phyloP scores from a whole-genome alignment of 2,797 vertebrate genomes.

The Hemitrygon akajei region DNA sequence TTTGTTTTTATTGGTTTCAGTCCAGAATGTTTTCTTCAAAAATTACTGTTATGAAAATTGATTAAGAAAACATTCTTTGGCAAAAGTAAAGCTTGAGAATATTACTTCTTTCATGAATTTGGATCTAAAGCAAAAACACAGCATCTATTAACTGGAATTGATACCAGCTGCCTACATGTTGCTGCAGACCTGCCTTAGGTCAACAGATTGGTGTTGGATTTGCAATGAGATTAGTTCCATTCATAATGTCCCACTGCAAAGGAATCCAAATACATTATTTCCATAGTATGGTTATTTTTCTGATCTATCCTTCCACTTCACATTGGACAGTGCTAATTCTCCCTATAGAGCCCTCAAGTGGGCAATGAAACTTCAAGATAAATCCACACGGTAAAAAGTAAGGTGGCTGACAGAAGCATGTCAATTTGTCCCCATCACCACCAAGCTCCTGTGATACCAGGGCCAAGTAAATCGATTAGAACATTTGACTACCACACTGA shows the following conservation, averaged over 20 bases:
- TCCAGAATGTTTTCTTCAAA: slow-evolving; percentile 7
- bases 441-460: not conserved
- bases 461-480: not conserved
- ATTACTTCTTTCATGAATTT: slow-evolving; percentile 14
- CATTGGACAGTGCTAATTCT: not conserved
- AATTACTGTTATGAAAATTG: slow-evolving; percentile 26
- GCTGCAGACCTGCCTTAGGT: slow-evolving; percentile 3
- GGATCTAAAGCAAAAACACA: not conserved
- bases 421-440: not conserved
- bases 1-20: not conserved
- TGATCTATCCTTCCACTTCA: not conserved
- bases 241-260: not conserved
- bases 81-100: not conserved
- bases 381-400: not conserved
- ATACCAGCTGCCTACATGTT: not conserved
- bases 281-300: not conserved
- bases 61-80: slow-evolving; percentile 34
- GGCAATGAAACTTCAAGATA: not conserved
- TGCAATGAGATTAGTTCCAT: slow-evolving; percentile 21
- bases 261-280: not conserved
- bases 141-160: slow-evolving; percentile 17
- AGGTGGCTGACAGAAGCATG: not conserved
- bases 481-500: not conserved
- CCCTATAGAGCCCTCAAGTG: not conserved
- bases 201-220: not conserved